phyloP scores from a whole-genome alignment of 2,797 vertebrate species.

The Pyrocephalus nanus region DNA sequence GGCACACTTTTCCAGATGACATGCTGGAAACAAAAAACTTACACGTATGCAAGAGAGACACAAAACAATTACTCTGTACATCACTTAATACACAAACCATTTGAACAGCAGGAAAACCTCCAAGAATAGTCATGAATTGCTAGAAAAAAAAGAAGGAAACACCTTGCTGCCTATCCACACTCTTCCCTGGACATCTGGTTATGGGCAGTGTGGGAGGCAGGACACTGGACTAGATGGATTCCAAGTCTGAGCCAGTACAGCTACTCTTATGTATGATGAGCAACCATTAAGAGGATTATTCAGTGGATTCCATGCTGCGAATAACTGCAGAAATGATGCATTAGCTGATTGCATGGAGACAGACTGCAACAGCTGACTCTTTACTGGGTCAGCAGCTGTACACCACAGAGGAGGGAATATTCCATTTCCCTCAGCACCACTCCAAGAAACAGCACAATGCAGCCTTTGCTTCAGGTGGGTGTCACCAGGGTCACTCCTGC shows the following conservation, averaged over 20 bases:
- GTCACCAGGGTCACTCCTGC: background rate
- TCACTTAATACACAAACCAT: background rate
- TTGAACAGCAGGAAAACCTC: background rate
- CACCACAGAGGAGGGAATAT: background rate
- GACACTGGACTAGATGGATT: background rate
- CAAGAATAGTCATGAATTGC: background rate
- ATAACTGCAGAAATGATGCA: slow-evolving; percentile 1
- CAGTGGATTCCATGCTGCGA: background rate
- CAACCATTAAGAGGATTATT: slow-evolving; percentile 26
- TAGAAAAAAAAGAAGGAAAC: background rate
- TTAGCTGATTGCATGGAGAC: background rate
- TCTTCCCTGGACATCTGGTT: background rate
- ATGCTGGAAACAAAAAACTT: background rate
- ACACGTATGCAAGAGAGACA: background rate
- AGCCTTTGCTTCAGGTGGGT: background rate
- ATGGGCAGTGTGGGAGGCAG: background rate
- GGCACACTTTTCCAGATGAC: background rate
- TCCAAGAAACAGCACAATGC: accelerated
- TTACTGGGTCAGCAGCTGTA: slow-evolving; percentile 19
- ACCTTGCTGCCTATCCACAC: background rate
- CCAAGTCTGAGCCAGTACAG: background rate
- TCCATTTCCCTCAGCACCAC: background rate
- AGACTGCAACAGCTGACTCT: background rate
- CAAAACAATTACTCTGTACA: background rate
- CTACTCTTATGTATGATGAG: background rate